A percentile compares a stretch with the other conserved stretches of the same genome.
Evolutionary conservation across 2,797 vertebrate species (phyloP).

Genomic region (Syndactyla subalaris): DNA sequence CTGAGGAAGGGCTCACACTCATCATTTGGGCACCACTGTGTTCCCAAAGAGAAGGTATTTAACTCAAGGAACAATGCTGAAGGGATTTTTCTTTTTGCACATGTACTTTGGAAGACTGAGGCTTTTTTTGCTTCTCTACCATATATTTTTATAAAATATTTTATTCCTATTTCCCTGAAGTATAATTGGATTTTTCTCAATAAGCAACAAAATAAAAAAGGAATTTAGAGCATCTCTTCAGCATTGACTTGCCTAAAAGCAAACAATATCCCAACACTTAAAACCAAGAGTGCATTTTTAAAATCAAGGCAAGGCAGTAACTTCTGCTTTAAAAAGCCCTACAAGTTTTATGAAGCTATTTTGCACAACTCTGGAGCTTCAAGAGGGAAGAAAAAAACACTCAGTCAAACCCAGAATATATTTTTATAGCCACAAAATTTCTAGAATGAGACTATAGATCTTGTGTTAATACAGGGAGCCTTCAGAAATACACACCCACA

Average conservation of each 20-base stretch:
- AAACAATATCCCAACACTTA: neutral
- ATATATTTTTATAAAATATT: neutral
- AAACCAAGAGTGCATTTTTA: slow-evolving; percentile 10
- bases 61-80: neutral
- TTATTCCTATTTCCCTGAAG: neutral
- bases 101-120: neutral
- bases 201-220: slow-evolving; percentile 19
- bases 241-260: neutral
- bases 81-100: neutral
- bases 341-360: slow-evolving; percentile 36
- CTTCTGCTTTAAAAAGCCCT: slow-evolving; percentile 17
- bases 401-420: neutral
- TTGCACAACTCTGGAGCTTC: neutral
- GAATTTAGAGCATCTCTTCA: neutral
- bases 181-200: slow-evolving; percentile 23
- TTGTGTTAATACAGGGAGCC: slow-evolving; percentile 14
- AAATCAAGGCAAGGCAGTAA: slow-evolving; percentile 20
- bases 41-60: neutral
- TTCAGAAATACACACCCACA: neutral
- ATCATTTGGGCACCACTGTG: neutral
- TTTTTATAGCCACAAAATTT: slow-evolving; percentile 13
- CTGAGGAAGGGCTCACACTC: neutral
- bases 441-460: slow-evolving; percentile 25
- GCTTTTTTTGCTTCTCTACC: neutral
- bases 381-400: neutral